phyloP scores from a whole-genome alignment of 2,797 vertebrate species.

The Sebastiscus albofasciatus region DNA sequence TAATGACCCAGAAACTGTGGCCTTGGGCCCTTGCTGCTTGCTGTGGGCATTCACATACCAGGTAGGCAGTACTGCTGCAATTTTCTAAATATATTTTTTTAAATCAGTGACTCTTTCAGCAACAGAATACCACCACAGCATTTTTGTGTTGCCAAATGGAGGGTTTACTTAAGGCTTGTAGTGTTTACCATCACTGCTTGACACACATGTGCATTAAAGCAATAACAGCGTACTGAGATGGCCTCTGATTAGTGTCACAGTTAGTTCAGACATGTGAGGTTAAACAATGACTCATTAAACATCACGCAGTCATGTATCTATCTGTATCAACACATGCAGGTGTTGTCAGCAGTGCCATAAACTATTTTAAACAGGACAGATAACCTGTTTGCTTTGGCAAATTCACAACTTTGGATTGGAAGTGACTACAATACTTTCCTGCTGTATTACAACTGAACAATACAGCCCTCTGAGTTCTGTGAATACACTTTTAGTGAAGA shows the following conservation, averaged over 20 bases:
- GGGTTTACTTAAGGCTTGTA: not conserved
- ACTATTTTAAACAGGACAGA: not conserved
- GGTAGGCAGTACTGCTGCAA: conserved; percentile 7
- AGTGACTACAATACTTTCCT: not conserved
- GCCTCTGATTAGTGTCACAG: not conserved
- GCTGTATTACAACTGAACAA: not conserved
- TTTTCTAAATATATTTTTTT: not conserved
- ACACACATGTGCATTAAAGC: not conserved
- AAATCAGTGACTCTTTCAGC: not conserved
- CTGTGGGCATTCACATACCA: not conserved
- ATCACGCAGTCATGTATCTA: not conserved
- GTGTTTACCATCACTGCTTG: not conserved
- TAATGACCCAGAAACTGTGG: conserved; percentile 27
- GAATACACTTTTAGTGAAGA: not conserved
- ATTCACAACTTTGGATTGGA: not conserved
- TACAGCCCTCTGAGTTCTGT: not conserved
- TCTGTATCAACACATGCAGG: not conserved
- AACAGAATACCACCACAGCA: not conserved
- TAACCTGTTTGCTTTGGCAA: not conserved
- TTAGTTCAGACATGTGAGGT: not conserved
- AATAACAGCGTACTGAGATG: not conserved
- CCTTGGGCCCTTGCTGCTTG: not conserved
- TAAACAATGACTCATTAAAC: conserved; percentile 19
- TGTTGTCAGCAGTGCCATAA: not conserved
- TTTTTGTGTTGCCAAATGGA: not conserved